Base-by-base conservation (phyloP, 2,888 invertebrate genomes). In the Acrobasis consociella region DNA sequence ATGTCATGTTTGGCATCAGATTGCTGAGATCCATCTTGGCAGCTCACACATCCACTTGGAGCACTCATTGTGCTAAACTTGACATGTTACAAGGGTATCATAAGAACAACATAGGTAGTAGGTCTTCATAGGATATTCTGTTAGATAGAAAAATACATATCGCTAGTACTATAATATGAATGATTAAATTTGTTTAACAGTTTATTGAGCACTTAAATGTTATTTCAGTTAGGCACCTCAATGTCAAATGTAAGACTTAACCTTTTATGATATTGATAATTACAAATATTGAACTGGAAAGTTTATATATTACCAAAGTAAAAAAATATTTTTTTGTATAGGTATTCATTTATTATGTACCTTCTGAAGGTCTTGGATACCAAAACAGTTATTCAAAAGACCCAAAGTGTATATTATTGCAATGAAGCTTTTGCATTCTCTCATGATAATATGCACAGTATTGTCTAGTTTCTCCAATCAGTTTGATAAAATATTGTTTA, bases 31-130 rank as follows among this genome's bases (percentile, higher is more conserved):
- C 84, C 89, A 76, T 90, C 87, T 69, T 85, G 86, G 74, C 92
- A 91, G 76, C 81, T 88, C 52, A 91, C 91, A 82, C 91, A 91
- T 65, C 91, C 91, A 78, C 87, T 88, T 73, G 85, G 89, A 70
- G 82, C 83, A 85, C 89, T 91, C 91, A 92, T 92, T 83, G 75
- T 88, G 77, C 78, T 49, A 65, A 67, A 64, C 68, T 65, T 65
- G 63, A 76, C 65, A 79, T 72, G 63, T 72, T 71, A 72, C 68
- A 58, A 13, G 22, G 42, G 42, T 7, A 42, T 56, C 42, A 56
- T 17, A 22, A 17, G 17, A 56, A 42, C 39, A 22, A 42, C 13
- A 17, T 17, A n/a, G n/a, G n/a, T n/a, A 16, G n/a, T 55, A 16
- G 55, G 10, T 55, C 16, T 56, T 22, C 56, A 22, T 42, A 13